phyloP scores from a whole-genome alignment of 1,140 invertebrate genomes.

The Anoplophora glabripennis region DNA sequence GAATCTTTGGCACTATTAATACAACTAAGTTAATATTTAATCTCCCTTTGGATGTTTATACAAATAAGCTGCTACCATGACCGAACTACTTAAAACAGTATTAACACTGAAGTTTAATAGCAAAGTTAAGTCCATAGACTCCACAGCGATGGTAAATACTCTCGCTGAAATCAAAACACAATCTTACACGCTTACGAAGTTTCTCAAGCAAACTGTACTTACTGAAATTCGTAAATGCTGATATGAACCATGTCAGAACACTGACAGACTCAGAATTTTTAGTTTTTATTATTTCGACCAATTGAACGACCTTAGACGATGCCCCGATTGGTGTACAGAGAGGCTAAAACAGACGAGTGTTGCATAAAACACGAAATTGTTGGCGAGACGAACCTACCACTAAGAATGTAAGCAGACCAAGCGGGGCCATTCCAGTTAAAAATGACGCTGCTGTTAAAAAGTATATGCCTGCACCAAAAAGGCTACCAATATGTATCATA shows the following conservation, averaged over 20 bases:
- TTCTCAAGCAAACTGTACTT: conserved; percentile 45
- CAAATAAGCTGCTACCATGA: conserved; percentile 56
- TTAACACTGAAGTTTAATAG: conserved; percentile 64
- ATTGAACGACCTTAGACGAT: conserved; percentile 66
- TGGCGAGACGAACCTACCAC: conserved; percentile 56
- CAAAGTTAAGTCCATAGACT: conserved; percentile 63
- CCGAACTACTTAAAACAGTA: conserved; percentile 57
- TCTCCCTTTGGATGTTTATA: conserved; percentile 47
- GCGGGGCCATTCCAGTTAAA: conserved; percentile 54
- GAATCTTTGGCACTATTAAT: background rate
- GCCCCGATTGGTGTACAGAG: conserved; percentile 67
- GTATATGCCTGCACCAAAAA: conserved; percentile 52
- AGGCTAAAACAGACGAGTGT: conserved; percentile 55
- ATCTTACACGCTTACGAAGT: background rate
- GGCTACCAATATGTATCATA: conserved; percentile 49
- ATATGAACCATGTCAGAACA: conserved; percentile 66
- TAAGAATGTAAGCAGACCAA: conserved; percentile 55
- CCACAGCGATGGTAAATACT: conserved; percentile 63
- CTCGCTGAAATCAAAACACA: conserved; percentile 55
- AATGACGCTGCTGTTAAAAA: conserved; percentile 52
- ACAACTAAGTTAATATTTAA: background rate
- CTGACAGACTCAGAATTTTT: conserved; percentile 65
- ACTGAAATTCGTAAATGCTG: conserved; percentile 65
- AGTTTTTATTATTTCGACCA: conserved; percentile 59
- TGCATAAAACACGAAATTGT: conserved; percentile 21